Evolutionary conservation across 2,113 vertebrate genomes (phyloP), one percentile per base, ranked within the genome.

Genomic region (Climacteris rufus): DNA sequence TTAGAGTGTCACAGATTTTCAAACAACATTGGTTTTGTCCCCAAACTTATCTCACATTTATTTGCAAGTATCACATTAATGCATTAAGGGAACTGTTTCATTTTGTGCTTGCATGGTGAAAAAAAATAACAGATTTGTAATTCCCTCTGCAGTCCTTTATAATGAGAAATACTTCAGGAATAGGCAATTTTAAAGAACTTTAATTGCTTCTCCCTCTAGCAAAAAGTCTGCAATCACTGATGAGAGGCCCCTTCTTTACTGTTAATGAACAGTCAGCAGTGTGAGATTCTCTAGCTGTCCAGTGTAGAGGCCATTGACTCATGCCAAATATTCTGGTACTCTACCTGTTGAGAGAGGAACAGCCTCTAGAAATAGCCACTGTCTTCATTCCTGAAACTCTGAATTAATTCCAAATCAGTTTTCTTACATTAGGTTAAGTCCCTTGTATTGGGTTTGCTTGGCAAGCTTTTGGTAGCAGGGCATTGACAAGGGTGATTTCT

Each of bases 101-200:
- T 83, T 90, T 77, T 94, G 27, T 74, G 24, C 28, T 93, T 5
- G 1, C 27, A 66, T 6, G 15, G 31, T 92, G 33, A 42, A 93
- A 88, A 87, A 84, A 90, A 82, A 21, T 2, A 75, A 24, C 20
- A 61, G 40, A 76, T 69, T 39, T 66, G 33, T 86, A 92, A 86
- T 95, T 96, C 93, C 59, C 35, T 83, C 68, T 71, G 39, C 72
- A 81, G 68, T 42, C 23, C 63, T 93, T 87, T 83, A 25, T 93
- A 74, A 90, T 81, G 71, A 96, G 83, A 93, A 94, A 93, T 74
- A 52, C 47, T 93, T 93, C 76, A 90, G 72, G 47, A 93, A 70
- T 2, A 77, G 53, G 63, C 59, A 74, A 57, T 88, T 90, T 94
- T 86, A 83, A 86, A 90, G 22, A 85, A 27, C 54, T 53, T 85